Percentiles rank a stretch among this genome's conserved stretches.
phyloP scores from a whole-genome alignment of 2,888 invertebrate genomes.

The Caenorhabditis wallacei region DNA sequence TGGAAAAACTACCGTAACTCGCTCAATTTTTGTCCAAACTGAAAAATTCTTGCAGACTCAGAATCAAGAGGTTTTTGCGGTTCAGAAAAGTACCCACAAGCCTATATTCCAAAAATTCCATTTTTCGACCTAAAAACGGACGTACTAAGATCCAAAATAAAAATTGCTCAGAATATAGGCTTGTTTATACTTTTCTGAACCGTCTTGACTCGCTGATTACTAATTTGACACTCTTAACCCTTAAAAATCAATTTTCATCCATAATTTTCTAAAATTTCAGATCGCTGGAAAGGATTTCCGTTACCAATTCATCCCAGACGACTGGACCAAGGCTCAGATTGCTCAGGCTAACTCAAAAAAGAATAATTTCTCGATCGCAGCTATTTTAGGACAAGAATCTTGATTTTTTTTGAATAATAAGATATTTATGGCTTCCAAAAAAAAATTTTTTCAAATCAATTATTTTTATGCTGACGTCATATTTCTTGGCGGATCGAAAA shows the following conservation, averaged over 20 bases:
- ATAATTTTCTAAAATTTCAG: constrained; percentile 8
- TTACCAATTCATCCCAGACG: constrained; percentile 19
- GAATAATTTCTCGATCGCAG: constrained; percentile 12
- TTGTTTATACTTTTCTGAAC: too few relatives aligned
- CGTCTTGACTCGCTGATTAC: neutral
- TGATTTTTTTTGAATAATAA: neutral
- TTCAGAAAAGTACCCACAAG: too few relatives aligned
- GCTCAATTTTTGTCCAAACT: neutral
- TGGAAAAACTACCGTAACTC: neutral
- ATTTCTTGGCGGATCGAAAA: too few relatives aligned
- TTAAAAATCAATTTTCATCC: too few relatives aligned
- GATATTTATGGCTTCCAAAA: neutral
- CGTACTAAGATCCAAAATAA: too few relatives aligned
- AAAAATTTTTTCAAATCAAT: neutral
- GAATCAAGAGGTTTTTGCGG: too few relatives aligned
- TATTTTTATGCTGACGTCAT: too few relatives aligned
- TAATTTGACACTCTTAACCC: neutral
- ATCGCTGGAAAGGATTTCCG: constrained; percentile 30
- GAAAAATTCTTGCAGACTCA: too few relatives aligned
- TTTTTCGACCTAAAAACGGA: too few relatives aligned
- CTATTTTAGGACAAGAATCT: neutral
- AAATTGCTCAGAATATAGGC: too few relatives aligned
- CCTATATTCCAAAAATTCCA: too few relatives aligned
- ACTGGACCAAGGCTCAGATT: neutral
- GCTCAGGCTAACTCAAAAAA: constrained; percentile 5